These are phyloP conservation scores for Chromis chromis DNA, from an alignment of 2,797 vertebrate genomes.

Conservation along the genomic window DNA sequence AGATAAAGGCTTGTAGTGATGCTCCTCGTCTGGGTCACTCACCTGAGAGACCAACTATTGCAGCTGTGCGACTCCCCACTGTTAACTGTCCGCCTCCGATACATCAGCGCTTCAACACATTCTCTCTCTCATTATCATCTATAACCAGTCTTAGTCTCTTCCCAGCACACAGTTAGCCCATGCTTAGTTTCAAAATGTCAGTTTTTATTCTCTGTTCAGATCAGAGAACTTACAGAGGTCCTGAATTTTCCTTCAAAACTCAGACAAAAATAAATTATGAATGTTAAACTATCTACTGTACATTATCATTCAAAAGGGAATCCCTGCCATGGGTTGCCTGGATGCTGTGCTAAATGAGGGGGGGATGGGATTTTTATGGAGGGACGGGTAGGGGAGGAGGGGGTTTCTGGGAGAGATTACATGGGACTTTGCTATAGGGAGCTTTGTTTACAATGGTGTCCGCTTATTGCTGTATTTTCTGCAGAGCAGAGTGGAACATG, in stretches of 20 bases:
- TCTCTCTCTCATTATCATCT: conserved; percentile 26
- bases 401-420: conserved; percentile 61
- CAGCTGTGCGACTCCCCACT: conserved; percentile 29
- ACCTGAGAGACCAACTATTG: conserved; percentile 42
- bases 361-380: conserved; percentile 27
- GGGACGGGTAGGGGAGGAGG: conserved; percentile 26
- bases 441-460: conserved; percentile 76
- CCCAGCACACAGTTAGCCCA: conserved; percentile 40
- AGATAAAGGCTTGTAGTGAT: conserved; percentile 51
- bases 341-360: conserved; percentile 80
- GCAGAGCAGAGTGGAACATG: conserved; percentile 73
- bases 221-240: conserved; percentile 86
- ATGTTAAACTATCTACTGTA: conserved; percentile 94
- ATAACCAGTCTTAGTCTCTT: conserved; percentile 40
- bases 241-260: conserved; percentile 86
- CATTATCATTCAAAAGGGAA: conserved; percentile 92
- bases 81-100: conserved; percentile 27
- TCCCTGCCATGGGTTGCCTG: conserved; percentile 96
- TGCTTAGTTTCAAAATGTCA: conserved; percentile 53
- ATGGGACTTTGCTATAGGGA: conserved; percentile 62
- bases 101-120: conserved; percentile 22
- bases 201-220: conserved; percentile 53
- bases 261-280: conserved; percentile 97
- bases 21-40: conserved; percentile 38
- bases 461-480: conserved; percentile 93